Evolutionary conservation across 64 coral and sea anemone genomes (phyloP).

Genomic region (Cladopsammia gracilis): DNA sequence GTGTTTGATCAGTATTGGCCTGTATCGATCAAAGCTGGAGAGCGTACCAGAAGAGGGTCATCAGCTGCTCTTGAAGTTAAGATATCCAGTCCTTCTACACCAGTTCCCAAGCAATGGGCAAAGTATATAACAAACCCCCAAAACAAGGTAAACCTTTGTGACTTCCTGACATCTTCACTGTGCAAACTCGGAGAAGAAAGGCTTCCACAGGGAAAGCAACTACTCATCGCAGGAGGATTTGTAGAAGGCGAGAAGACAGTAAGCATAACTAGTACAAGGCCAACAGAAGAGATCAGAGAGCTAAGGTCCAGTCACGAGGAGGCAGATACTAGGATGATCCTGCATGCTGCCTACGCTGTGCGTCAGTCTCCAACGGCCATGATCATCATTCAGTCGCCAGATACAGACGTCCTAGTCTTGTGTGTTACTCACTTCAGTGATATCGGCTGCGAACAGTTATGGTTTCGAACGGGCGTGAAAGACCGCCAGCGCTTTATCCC

Average conservation of each 20-base stretch:
- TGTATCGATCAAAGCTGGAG: slow-evolving; percentile 47
- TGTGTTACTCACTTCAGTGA: background rate
- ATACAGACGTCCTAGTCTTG: slow-evolving; percentile 36
- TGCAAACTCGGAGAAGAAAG: slow-evolving; percentile 39
- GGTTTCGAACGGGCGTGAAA: background rate
- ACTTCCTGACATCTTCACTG: slow-evolving; percentile 12
- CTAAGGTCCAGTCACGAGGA: slow-evolving; percentile 46
- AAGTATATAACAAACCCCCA: slow-evolving; percentile 57
- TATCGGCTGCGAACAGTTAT: background rate
- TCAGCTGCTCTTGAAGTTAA: slow-evolving; percentile 32
- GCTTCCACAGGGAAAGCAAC: slow-evolving; percentile 32
- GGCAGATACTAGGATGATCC: slow-evolving; percentile 48
- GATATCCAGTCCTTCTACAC: slow-evolving; percentile 25
- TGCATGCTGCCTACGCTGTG: no score
- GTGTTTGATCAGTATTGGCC: slow-evolving; percentile 59
- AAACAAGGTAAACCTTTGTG: slow-evolving; percentile 59
- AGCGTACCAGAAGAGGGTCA: slow-evolving; percentile 6
- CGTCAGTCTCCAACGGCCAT: no score
- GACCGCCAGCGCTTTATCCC: slow-evolving; percentile 19
- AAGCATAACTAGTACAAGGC: background rate
- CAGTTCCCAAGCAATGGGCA: slow-evolving; percentile 52
- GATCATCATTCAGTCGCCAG: slow-evolving; percentile 7
- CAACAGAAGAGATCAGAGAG: background rate
- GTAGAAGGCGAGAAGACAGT: slow-evolving; percentile 1
- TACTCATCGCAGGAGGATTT: slow-evolving; percentile 39